Evolutionary conservation across 2,113 vertebrate species (phyloP), one percentile per base, ranked within the genome.

Genomic region (Donacobius atricapilla): DNA sequence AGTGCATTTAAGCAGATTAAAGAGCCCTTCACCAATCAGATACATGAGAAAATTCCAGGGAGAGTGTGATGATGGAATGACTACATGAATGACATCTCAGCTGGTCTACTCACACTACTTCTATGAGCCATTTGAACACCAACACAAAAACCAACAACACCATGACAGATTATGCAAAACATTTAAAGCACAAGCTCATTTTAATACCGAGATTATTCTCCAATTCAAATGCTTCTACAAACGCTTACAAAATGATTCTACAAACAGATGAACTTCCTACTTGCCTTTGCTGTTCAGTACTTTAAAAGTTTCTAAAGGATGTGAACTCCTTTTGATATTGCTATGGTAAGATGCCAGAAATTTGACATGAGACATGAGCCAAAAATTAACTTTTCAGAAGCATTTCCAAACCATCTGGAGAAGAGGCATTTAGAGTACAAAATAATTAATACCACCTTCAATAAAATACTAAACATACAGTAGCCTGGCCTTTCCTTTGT

Each of bases 341-440:
- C 45, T 78, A 60, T 83, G 70, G 54, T 83, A 94, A 88, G 45
- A 71, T 79, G 90, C 83, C 95, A 96, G 92, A 93, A 94, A 92
- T 93, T 23, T 83, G 81, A 96, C 72, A 60, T 20, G 33, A 95
- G 58, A 89, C 50, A 60, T 91, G 75, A 22, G 4, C 73, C 79
- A 90, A 97, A 96, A 93, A 90, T 92, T 93, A 88, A 89, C 68
- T 91, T 96, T 95, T 97, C 95, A 96, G 93, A 97, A 96, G 75
- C 78, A 92, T 71, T 93, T 97, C 95, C 96, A 97, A 89, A 94
- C 87, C 93, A 97, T 97, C 93, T 96, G 96, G 81, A 72, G 47
- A 90, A 88, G 51, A 92, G 44, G 63, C 60, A 64, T 66, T 94
- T 77, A 53, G 66, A 96, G 35, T 33, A 88, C 42, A 79, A 90